Conservation (phyloP, 2,797 vertebrate genomes). For the Anomalospiza imberbis region DNA sequence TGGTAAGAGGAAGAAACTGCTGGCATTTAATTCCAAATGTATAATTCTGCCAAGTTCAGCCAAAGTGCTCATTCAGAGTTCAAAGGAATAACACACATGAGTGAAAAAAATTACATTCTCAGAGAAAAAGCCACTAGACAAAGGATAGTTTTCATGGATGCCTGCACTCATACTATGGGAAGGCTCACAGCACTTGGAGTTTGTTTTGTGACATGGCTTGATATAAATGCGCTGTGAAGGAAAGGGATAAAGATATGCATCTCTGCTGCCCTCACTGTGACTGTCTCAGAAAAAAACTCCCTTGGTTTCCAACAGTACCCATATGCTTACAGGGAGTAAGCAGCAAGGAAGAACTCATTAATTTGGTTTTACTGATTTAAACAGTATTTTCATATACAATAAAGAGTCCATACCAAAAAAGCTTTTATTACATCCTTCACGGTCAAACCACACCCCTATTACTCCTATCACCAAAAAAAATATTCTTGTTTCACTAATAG, state of each 20-base stretch:
- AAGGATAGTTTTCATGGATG: conserved; percentile 66
- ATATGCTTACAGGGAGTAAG: not conserved
- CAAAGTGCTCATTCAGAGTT: conserved; percentile 56
- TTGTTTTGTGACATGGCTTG: conserved; percentile 67
- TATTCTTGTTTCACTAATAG: not conserved
- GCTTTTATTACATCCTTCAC: not conserved
- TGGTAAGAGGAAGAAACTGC: conserved; percentile 43
- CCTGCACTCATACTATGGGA: conserved; percentile 63
- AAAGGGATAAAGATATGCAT: conserved; percentile 64
- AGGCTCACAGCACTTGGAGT: conserved; percentile 49
- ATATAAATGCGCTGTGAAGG: conserved; percentile 55
- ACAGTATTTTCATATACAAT: not conserved
- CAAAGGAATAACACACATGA: conserved; percentile 65
- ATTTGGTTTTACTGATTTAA: not conserved
- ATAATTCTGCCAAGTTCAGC: conserved; percentile 46
- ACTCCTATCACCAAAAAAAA: not conserved
- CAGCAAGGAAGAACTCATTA: not conserved
- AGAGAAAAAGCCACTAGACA: conserved; percentile 59
- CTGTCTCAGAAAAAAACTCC: not conserved
- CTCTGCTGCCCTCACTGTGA: conserved; percentile 27
- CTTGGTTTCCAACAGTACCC: not conserved
- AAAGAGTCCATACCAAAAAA: not conserved
- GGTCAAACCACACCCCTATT: not conserved
- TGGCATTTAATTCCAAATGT: conserved; percentile 31
- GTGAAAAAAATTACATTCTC: conserved; percentile 61